Conservation (phyloP, 1,140 invertebrate species). For the Monochamus saltuarius region DNA sequence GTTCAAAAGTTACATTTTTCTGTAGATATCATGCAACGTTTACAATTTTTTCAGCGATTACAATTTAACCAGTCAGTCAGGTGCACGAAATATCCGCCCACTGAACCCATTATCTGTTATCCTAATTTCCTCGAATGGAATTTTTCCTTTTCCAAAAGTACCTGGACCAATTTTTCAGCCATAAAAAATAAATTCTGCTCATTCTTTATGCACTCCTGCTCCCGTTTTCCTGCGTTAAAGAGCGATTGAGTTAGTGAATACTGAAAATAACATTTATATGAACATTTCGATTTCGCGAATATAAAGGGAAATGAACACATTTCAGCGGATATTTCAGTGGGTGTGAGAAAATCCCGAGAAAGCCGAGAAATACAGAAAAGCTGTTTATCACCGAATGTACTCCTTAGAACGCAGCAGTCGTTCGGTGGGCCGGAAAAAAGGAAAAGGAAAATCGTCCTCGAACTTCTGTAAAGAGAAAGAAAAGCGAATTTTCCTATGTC, state of each 20-base stretch:
- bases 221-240: too few relatives aligned
- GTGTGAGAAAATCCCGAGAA: constrained; percentile 33
- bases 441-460: constrained; percentile 2
- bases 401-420: background rate
- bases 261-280: constrained; percentile 26
- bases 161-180: background rate
- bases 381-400: constrained; percentile 28
- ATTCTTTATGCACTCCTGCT: too few relatives aligned
- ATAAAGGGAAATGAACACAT: constrained; percentile 35
- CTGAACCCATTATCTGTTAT: too few relatives aligned
- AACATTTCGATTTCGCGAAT: constrained; percentile 32
- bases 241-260: constrained; percentile 6
- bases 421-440: background rate
- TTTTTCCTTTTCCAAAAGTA: background rate
- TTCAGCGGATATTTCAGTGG: constrained; percentile 26
- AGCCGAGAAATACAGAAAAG: constrained; percentile 29
- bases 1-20: too few relatives aligned
- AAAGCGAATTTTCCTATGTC: background rate
- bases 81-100: background rate
- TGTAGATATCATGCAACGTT: too few relatives aligned
- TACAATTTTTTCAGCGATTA: too few relatives aligned
- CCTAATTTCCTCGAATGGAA: background rate
- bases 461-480: constrained; percentile 6
- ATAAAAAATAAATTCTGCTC: background rate
- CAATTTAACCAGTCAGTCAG: background rate